A percentile compares a stretch with the other conserved stretches of the same genome.
phyloP scores from a whole-genome alignment of 2,888 invertebrate genomes.

The Alloscopus bannaensis region DNA sequence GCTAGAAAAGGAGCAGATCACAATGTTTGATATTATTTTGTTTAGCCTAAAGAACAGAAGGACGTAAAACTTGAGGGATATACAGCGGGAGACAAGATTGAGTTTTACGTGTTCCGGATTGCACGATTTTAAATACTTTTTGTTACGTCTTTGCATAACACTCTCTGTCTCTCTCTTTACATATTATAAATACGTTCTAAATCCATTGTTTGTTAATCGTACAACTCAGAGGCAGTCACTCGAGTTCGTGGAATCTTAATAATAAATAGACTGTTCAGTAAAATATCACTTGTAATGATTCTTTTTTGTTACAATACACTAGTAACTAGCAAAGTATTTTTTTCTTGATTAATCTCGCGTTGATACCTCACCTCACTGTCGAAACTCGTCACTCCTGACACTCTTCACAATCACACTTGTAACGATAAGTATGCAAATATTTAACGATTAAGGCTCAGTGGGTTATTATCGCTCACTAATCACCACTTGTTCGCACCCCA shows the following conservation, averaged over 20 bases:
- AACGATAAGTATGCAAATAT: neutral
- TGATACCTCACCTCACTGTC: neutral
- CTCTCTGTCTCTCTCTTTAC: neutral
- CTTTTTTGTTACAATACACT: neutral
- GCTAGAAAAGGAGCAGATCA: neutral
- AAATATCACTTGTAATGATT: conserved; percentile 4
- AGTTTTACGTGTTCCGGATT: neutral
- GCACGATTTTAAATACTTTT: neutral
- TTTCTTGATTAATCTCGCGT: neutral
- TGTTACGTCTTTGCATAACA: neutral
- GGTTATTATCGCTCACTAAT: conserved; percentile 11
- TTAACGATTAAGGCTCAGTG: conserved; percentile 7
- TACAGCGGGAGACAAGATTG: neutral
- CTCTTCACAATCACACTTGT: neutral
- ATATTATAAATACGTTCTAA: neutral
- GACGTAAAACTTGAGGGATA: neutral
- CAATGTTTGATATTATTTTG: neutral
- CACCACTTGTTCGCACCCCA: neutral
- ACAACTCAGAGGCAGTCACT: neutral
- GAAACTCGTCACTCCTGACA: neutral
- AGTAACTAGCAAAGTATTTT: neutral
- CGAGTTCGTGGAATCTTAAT: too few relatives aligned
- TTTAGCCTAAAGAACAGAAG: neutral
- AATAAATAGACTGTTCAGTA: too few relatives aligned
- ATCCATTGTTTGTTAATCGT: neutral